Percentiles rank a stretch among this genome's conserved stretches.
Conservation (phyloP, 2,888 invertebrate species). For the Hecatera dysodea region DNA sequence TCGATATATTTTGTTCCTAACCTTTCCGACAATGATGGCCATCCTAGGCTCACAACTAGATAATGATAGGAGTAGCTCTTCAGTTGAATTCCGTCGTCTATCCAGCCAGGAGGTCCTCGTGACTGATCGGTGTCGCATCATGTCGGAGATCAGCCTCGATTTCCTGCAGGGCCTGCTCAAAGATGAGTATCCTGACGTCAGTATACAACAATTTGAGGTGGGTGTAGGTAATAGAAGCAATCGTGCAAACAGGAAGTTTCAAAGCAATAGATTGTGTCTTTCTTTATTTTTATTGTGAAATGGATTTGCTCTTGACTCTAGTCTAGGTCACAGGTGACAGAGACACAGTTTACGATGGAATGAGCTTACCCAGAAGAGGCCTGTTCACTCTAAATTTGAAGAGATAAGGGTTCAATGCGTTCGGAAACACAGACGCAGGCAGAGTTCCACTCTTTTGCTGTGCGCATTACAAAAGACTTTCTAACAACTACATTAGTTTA, state of each 20-base stretch:
- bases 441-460: no score
- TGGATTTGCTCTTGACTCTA: no score
- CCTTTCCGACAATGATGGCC: conserved; percentile 2
- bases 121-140: conserved; percentile 70
- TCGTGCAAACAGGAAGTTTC: neutral
- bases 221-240: conserved; percentile 54
- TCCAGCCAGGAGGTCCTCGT: conserved; percentile 36
- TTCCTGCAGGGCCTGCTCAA: conserved; percentile 90
- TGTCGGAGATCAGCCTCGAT: conserved; percentile 88
- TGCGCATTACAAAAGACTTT: no score
- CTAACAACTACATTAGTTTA: neutral
- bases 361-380: no score
- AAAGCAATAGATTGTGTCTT: no score
- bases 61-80: conserved; percentile 44
- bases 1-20: conserved; percentile 21
- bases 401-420: no score
- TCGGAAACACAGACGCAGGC: no score
- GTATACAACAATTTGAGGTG: conserved; percentile 90
- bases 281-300: no score
- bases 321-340: no score
- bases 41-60: conserved; percentile 31
- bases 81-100: conserved; percentile 35
- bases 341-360: no score
- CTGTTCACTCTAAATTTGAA: no score
- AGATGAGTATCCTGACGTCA: conserved; percentile 90